phyloP scores from a whole-genome alignment of 1,140 invertebrate species.

The Plodia interpunctella region DNA sequence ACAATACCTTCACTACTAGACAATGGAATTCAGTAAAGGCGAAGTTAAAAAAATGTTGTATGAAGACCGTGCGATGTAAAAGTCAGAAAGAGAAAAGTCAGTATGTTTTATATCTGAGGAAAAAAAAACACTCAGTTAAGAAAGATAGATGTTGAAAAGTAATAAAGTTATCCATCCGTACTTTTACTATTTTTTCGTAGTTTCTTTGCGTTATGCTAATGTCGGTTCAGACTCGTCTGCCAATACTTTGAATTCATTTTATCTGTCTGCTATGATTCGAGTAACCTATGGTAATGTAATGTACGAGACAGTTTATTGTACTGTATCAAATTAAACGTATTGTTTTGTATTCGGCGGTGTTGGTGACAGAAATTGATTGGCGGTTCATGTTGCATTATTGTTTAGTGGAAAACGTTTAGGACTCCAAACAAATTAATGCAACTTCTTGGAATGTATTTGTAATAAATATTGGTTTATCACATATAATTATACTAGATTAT shows the following conservation, averaged over 20 bases:
- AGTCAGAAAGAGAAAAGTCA: no score
- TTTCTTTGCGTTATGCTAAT: slow-evolving; percentile 46
- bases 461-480: no score
- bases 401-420: neutral
- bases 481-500: no score
- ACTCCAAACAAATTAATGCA: no score
- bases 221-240: slow-evolving; percentile 44
- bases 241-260: slow-evolving; percentile 53
- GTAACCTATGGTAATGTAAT: slow-evolving; percentile 46
- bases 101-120: no score
- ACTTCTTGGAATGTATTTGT: no score
- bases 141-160: no score
- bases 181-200: neutral
- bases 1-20: no score
- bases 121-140: no score
- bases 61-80: no score
- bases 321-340: slow-evolving; percentile 33
- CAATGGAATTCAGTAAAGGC: no score
- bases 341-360: neutral
- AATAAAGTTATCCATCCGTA: neutral
- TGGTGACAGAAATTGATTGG: neutral
- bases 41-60: no score
- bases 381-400: neutral
- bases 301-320: slow-evolving; percentile 49
- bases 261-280: slow-evolving; percentile 48